phyloP scores from a whole-genome alignment of 2,888 invertebrate genomes.

The Cephus rjabovi region DNA sequence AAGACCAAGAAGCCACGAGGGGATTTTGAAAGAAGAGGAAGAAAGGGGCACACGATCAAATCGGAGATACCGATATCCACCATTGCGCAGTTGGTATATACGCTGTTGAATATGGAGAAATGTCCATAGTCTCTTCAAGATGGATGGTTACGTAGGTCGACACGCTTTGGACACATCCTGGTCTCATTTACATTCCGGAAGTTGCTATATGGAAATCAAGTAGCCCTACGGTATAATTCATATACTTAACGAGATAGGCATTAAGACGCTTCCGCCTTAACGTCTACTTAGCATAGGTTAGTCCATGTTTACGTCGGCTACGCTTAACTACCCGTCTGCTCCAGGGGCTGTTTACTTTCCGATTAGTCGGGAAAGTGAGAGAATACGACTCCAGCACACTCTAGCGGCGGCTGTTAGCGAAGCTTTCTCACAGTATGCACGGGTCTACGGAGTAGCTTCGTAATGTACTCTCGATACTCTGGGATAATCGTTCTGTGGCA shows the following conservation, averaged over 20 bases:
- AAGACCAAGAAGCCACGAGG: slow-evolving; percentile 17
- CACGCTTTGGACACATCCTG: not conserved
- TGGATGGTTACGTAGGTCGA: not conserved
- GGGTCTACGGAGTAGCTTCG: not conserved
- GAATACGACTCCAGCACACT: not conserved
- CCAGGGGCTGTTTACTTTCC: slow-evolving; percentile 1
- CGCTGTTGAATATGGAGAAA: not conserved
- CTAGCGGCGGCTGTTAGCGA: not conserved
- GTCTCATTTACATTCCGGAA: slow-evolving; percentile 19
- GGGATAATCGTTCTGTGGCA: not conserved
- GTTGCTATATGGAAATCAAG: slow-evolving; percentile 14
- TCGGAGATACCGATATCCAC: not conserved
- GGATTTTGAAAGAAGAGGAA: not conserved
- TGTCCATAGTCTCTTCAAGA: not conserved
- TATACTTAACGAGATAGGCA: slow-evolving; percentile 20
- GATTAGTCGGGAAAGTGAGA: slow-evolving; percentile 1
- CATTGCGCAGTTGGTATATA: not conserved
- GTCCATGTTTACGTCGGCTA: slow-evolving; percentile 3
- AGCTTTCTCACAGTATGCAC: not conserved
- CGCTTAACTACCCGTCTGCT: not conserved
- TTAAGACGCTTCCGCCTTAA: slow-evolving; percentile 6
- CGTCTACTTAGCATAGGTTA: not conserved
- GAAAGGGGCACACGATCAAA: not conserved
- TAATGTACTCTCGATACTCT: not conserved
- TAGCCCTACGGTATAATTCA: slow-evolving; percentile 16